Conservation (phyloP, 2,888 invertebrate genomes). For the Hypercompe scribonia region DNA sequence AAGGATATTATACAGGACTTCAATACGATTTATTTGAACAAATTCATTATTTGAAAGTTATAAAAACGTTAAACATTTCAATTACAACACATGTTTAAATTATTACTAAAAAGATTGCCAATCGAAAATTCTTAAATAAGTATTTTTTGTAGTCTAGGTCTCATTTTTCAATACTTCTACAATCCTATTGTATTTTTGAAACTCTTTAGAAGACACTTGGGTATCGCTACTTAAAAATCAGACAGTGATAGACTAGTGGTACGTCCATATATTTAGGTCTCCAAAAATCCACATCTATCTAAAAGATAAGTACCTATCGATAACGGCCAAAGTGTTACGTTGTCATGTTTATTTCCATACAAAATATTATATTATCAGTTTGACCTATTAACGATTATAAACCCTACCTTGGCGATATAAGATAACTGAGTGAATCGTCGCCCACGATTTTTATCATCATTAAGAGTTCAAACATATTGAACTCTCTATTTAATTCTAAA, state of each 20-base stretch:
- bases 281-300: slow-evolving; percentile 7
- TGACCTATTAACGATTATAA: slow-evolving; percentile 46
- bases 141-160: not conserved
- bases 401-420: slow-evolving; percentile 49
- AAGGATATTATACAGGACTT: not conserved
- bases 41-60: not conserved
- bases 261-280: slow-evolving; percentile 13
- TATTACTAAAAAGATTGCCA: not conserved
- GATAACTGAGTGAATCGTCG: slow-evolving; percentile 35
- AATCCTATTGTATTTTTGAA: too few species aligned
- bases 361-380: slow-evolving; percentile 45
- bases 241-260: not conserved
- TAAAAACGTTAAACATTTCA: not conserved
- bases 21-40: not conserved
- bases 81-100: not conserved
- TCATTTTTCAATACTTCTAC: not conserved
- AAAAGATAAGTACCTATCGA: slow-evolving; percentile 17
- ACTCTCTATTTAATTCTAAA: not conserved
- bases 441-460: slow-evolving; percentile 30
- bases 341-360: slow-evolving; percentile 42
- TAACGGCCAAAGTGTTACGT: slow-evolving; percentile 21
- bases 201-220: too few species aligned
- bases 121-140: not conserved
- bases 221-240: not conserved
- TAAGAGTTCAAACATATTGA: not conserved